phyloP scores from a whole-genome alignment of 2,888 invertebrate genomes.

The Sialis lutaria region DNA sequence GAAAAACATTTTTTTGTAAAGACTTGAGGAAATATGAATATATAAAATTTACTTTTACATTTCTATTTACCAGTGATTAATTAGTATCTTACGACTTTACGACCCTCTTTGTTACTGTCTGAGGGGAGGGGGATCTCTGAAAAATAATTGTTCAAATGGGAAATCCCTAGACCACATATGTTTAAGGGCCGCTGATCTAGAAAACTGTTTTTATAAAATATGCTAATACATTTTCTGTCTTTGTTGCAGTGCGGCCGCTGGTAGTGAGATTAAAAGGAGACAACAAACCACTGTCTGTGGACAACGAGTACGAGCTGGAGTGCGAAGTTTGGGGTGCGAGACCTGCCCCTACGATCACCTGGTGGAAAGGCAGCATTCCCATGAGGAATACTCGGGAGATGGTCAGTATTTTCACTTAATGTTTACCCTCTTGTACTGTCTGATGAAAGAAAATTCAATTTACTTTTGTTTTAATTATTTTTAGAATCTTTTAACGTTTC shows the following conservation, averaged over 20 bases:
- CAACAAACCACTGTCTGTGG: conserved; percentile 53
- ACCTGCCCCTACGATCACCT: conserved; percentile 58
- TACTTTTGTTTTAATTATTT: background rate
- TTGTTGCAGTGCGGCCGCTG: conserved; percentile 49
- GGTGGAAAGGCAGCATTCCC: conserved; percentile 57
- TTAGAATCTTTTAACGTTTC: background rate
- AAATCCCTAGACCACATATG: no score
- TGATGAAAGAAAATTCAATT: background rate
- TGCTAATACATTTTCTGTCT: conserved; percentile 5
- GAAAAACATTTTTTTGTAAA: no score
- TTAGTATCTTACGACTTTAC: no score
- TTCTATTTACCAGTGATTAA: no score
- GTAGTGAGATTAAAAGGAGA: conserved; percentile 50
- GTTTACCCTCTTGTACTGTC: background rate
- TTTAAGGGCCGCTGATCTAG: no score
- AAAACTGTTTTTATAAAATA: no score
- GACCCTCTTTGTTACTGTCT: no score
- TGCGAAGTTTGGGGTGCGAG: conserved; percentile 59
- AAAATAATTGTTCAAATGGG: no score
- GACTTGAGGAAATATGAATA: no score
- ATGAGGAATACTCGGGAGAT: conserved; percentile 48
- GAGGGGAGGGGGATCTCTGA: no score
- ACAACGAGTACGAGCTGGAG: conserved; percentile 48
- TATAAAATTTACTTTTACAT: no score
- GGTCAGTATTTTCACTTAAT: conserved; percentile 29